Evolutionary conservation across 2,888 invertebrate genomes (phyloP), one percentile per base, ranked within the genome.

Genomic region (Sesia bembeciformis): DNA sequence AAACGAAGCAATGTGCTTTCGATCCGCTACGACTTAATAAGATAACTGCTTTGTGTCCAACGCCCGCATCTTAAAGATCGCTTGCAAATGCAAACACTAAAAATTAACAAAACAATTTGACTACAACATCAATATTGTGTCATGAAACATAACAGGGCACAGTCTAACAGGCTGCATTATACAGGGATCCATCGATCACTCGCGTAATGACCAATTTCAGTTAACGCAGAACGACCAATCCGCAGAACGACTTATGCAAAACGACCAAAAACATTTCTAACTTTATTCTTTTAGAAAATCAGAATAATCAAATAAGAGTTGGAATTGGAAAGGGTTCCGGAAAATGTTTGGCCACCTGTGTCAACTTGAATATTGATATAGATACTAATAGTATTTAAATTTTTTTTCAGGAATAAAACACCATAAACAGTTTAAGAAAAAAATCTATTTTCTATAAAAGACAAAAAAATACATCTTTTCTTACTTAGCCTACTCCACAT

Each of bases 1-100:
- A 84, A 87, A 84, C 78, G 78, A 85, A 83, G 83, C 84, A 68
- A 78, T 76, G 83, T 85, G 85, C 84, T 83, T 79, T 75, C 81
- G 78, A 86, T 85, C 81, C 81, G 75, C 84, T 87, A 87, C 79
- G 84, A 85, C 80, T 71, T 72, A 70, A 71, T 72, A 73, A 75
- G 74, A 72, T 78, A 70, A 74, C 65, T 74, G 80, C 80, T 76
- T 78, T 66, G 64, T 76, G 73, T 82, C 81, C 83, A 82, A 85
- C 82, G 82, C 80, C 84, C 81, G 84, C 87, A 81, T 85, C 78
- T 81, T 75, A 67, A 76, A 79, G 79, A 81, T 80, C 61, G 69
- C 78, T 76, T 74, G 76, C 79, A 81, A 74, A 67, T 72, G 40
- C 73, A 69, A 73, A 71, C 68, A 71, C 68, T 73, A 74, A 76